Percentiles rank a stretch among this genome's conserved stretches.
These are phyloP conservation scores for Pteruthius melanotis DNA, from an alignment of 2,113 vertebrate species.

Conservation along the genomic window DNA sequence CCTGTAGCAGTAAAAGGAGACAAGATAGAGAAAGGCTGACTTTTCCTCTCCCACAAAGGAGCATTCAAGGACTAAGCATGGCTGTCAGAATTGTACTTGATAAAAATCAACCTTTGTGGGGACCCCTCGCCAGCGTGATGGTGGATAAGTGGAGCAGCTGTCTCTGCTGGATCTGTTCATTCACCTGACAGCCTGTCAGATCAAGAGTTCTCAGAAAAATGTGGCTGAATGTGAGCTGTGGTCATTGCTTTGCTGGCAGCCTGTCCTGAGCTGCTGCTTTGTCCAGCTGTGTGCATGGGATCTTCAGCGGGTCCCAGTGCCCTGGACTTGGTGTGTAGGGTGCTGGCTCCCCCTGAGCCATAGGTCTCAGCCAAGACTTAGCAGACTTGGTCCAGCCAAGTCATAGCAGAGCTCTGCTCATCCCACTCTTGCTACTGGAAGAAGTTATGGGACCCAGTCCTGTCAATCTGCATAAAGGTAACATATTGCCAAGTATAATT, in stretches of 20 bases:
- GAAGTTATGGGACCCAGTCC: too few relatives aligned
- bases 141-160: background rate
- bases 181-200: background rate
- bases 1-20: background rate
- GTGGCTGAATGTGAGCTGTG: background rate
- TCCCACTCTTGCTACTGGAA: background rate
- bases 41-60: background rate
- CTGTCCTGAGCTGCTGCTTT: background rate
- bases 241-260: background rate
- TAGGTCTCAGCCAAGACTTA: too few relatives aligned
- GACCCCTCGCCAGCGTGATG: background rate
- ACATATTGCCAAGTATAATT: too few relatives aligned
- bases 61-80: background rate
- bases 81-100: background rate
- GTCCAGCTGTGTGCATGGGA: rapidly evolving
- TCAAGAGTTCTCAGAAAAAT: background rate
- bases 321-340: background rate
- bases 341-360: rapidly evolving
- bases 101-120: background rate
- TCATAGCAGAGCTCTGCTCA: background rate
- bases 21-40: background rate
- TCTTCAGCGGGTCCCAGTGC: background rate
- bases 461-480: background rate
- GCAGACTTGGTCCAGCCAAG: too few relatives aligned
- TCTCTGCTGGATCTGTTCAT: background rate